phyloP scores from a whole-genome alignment of 2,888 invertebrate genomes.

The Amorpha juglandis region DNA sequence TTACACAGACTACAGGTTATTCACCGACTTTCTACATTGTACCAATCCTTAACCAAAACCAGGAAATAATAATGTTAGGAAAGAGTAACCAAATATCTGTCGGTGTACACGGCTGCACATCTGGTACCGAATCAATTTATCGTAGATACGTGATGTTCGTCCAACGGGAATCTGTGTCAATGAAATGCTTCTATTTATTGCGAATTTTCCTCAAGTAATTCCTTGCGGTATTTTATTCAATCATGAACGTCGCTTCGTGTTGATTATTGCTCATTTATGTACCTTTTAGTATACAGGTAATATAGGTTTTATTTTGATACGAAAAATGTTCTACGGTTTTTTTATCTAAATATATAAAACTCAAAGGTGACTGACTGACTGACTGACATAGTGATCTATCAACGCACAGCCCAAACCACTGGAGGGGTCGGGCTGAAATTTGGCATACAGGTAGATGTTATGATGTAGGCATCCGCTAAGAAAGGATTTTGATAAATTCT shows the following conservation, averaged over 20 bases:
- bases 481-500: too few relatives aligned
- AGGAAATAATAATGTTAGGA: constrained; percentile 48
- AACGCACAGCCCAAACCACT: too few relatives aligned
- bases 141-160: constrained; percentile 53
- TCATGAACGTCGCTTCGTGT: constrained; percentile 16
- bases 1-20: too few relatives aligned
- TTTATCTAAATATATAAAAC: too few relatives aligned
- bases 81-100: constrained; percentile 51
- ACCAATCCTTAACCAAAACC: constrained; percentile 24
- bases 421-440: too few relatives aligned
- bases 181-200: constrained; percentile 29
- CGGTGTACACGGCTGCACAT: constrained; percentile 48
- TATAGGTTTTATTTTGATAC: not conserved
- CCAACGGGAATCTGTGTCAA: constrained; percentile 35
- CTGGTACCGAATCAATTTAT: constrained; percentile 64
- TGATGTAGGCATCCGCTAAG: too few relatives aligned
- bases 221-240: constrained; percentile 21
- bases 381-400: too few relatives aligned
- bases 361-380: too few relatives aligned
- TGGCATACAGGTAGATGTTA: too few relatives aligned
- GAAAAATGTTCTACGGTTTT: too few relatives aligned
- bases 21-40: not conserved
- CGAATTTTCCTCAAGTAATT: constrained; percentile 7
- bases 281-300: not conserved
- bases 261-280: constrained; percentile 10